phyloP scores from a whole-genome alignment of 2,888 invertebrate genomes.

The Noctua janthina region DNA sequence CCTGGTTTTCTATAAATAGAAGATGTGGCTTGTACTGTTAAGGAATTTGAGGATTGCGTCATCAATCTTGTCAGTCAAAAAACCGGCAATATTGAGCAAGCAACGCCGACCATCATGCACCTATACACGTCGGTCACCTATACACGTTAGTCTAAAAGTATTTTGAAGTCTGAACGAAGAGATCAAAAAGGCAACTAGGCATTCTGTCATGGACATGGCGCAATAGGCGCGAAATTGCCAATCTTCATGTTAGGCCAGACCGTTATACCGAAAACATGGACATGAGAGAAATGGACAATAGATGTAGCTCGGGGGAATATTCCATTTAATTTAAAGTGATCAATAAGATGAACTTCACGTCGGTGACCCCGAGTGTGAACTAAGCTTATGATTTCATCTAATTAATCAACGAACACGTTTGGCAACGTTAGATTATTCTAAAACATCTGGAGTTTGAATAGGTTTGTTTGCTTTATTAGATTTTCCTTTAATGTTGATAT shows the following conservation, averaged over 20 bases:
- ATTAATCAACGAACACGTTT: constrained; percentile 59
- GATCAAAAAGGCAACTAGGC: constrained; percentile 51
- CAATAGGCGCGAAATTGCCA: constrained; percentile 74
- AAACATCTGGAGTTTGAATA: constrained; percentile 14
- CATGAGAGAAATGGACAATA: constrained; percentile 33
- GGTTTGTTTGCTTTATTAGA: constrained; percentile 15
- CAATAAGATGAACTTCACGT: constrained; percentile 61
- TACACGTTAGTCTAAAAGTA: constrained; percentile 23
- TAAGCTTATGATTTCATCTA: constrained; percentile 68
- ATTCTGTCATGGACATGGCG: constrained; percentile 53
- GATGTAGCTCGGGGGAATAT: constrained; percentile 23
- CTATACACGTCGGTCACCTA: background rate
- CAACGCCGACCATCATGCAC: constrained; percentile 19
- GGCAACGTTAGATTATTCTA: constrained; percentile 20
- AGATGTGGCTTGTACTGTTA: background rate
- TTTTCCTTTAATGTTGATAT: constrained; percentile 12
- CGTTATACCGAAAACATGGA: constrained; percentile 64
- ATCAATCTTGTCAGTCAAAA: constrained; percentile 29
- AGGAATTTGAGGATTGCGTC: constrained; percentile 17
- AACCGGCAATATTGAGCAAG: constrained; percentile 23
- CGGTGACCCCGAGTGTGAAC: constrained; percentile 63
- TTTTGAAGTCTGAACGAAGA: constrained; percentile 36
- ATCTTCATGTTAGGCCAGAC: constrained; percentile 69
- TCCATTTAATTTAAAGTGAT: constrained; percentile 51
- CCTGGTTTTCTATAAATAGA: constrained; percentile 18